A percentile compares a stretch with the other conserved stretches of the same genome.
Evolutionary conservation across 2,888 invertebrate genomes (phyloP).

Genomic region (Pseudolycoriella hygida): DNA sequence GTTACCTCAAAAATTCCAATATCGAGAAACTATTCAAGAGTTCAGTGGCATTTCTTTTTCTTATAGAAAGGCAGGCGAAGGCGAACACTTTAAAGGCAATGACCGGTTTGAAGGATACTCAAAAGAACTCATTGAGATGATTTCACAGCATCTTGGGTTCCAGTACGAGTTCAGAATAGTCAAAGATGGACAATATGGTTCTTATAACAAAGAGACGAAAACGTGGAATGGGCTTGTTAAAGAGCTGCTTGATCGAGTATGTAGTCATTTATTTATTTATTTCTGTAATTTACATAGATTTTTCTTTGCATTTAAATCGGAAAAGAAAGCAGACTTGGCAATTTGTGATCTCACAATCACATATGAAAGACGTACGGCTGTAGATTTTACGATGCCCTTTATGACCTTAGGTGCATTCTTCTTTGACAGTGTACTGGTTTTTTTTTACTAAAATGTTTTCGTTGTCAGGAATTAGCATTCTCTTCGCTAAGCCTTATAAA

Average conservation of each 20-base stretch:
- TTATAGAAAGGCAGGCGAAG: slow-evolving; percentile 14
- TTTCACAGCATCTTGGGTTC: slow-evolving; percentile 50
- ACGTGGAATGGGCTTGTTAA: slow-evolving; percentile 66
- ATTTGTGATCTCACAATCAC: slow-evolving; percentile 94
- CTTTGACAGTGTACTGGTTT: not conserved
- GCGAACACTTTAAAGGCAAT: slow-evolving; percentile 47
- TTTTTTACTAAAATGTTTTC: slow-evolving; percentile 1
- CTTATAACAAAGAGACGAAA: slow-evolving; percentile 46
- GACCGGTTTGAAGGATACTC: slow-evolving; percentile 77
- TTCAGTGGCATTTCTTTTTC: too few species aligned
- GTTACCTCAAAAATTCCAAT: too few species aligned
- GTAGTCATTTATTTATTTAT: slow-evolving; percentile 13
- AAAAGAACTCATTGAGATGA: slow-evolving; percentile 71
- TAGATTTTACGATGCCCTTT: slow-evolving; percentile 93
- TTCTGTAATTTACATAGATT: not conserved
- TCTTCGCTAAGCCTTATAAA: slow-evolving; percentile 63
- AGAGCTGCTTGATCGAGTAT: slow-evolving; percentile 55
- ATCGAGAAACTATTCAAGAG: too few species aligned
- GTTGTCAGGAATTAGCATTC: slow-evolving; percentile 59
- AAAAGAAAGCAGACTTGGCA: slow-evolving; percentile 83
- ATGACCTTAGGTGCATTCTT: slow-evolving; percentile 93
- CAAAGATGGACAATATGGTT: slow-evolving; percentile 52
- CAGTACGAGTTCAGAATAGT: slow-evolving; percentile 54
- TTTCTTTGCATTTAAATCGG: slow-evolving; percentile 11
- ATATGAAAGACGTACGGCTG: slow-evolving; percentile 67